Base-by-base conservation (phyloP, 2,797 vertebrate genomes). In the Bufotes viridis region DNA sequence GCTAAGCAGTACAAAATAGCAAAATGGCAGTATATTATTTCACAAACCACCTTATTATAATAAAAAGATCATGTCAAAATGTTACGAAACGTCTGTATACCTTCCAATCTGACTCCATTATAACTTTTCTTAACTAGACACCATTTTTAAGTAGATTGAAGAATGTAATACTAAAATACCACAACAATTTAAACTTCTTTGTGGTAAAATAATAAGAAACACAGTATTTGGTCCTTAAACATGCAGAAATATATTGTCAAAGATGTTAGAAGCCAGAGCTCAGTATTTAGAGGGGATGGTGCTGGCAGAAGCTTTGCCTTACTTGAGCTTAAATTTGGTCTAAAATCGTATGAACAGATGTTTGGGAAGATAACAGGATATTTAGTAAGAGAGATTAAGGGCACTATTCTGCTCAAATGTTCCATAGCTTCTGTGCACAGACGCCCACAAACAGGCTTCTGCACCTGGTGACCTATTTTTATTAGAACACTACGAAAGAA, bases 371-470 rank as follows among this genome's bases (percentile, higher is more conserved):
- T 89, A 89, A 89, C 88, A 89, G 88, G 88, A 89, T 89, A 89
- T 89, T 89, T 89, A 89, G 88, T 87, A 89, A 89, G 85, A 89
- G 84, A 87, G 88, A 89, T 89, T 89, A 89, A 89, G 88, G 85
- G 88, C 88, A 84, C 88, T 89, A 87, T 89, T 89, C 85, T 89
- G 85, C 84, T 87, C 88, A 83, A 89, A 89, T 84, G 74, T 89
- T 89, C 80, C 74, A 87, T 79, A n/a, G 88, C 80, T 89, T 82
- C 88, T 89, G 81, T 87, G 88, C 74, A 89, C 85, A 83, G 75
- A 87, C 81, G 88, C 88, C 88, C 88, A 89, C 85, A 86, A 87
- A 89, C 88, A 70, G 84, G 84, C 85, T 61, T 63, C 88, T 86
- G 85, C 85, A 89, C 88, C 88, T 89, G 88, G 88, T 89, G 88